A percentile compares a stretch with the other conserved stretches of the same genome.
Evolutionary conservation across 2,113 vertebrate genomes (phyloP).

Genomic region (Lepus europaeus): DNA sequence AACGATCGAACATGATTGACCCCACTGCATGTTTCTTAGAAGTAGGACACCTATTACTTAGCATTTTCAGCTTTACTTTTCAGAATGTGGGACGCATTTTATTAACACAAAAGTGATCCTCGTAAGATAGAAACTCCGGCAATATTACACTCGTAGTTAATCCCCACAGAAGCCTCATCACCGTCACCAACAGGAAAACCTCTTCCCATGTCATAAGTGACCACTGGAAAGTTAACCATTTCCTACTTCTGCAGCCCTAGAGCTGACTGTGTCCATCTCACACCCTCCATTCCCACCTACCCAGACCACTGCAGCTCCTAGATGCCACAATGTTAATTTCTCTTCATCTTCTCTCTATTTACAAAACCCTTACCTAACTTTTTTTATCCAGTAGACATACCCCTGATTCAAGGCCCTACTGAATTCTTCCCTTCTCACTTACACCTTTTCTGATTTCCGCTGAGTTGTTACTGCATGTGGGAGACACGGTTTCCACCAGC

Average conservation of each 20-base stretch:
- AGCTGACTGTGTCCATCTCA: not conserved
- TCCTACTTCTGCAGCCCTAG: not conserved
- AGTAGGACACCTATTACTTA: not conserved
- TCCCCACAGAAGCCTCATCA: not conserved
- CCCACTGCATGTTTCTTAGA: not conserved
- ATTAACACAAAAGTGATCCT: not conserved
- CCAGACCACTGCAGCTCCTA: not conserved
- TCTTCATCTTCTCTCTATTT: conserved; percentile 14
- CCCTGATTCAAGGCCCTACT: not conserved
- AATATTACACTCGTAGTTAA: not conserved
- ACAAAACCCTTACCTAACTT: not conserved
- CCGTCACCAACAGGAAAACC: not conserved
- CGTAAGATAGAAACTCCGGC: not conserved
- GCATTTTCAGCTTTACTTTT: conserved; percentile 10
- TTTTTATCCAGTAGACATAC: not conserved
- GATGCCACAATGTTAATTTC: not conserved
- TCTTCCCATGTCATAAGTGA: not conserved
- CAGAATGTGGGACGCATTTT: conserved; percentile 15
- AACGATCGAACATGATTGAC: not conserved
- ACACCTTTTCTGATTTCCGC: not conserved
- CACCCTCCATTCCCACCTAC: not conserved
- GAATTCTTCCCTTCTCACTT: not conserved
- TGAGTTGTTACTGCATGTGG: not conserved
- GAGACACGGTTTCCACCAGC: no score
- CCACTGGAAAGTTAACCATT: not conserved